Evolutionary conservation across 2,113 vertebrate species (phyloP), one percentile per base, ranked within the genome.

Genomic region (Rhabdomys dilectus): DNA sequence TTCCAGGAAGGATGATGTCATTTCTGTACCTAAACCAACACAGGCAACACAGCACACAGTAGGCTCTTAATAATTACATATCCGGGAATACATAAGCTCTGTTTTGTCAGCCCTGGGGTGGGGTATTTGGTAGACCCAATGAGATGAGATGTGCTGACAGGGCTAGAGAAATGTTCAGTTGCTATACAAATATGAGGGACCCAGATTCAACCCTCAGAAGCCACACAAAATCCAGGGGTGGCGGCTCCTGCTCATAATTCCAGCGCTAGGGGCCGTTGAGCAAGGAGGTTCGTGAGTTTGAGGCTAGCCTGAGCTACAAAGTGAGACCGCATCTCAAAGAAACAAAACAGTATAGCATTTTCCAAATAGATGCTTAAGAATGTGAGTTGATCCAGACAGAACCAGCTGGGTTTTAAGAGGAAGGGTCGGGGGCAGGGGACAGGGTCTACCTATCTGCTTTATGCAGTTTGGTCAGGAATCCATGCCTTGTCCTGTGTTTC

Each of bases 1-100:
- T 9, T 72, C 66, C 21, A 12, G 21, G 45, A 24, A 68, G 62
- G 62, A n/a, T 68, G 73, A 96, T 73, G 29, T 89, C 78, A 45
- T 19, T 6, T 72, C 3, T 24, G 36, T 5, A 13, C 16, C 75
- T 10, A 36, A 21, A n/a, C 39, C 77, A 81, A 78, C 48, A 3
- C 58, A 73, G 36, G 15, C 34, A 42, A 11, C 0, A n/a, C 12
- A 7, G 82, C 17, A 42, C 26, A 15, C 82, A 77, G 31, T 10
- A 6, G 31, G 62, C 0, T 13, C 16, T 58, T 90, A 78, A 34
- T 6, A 68, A 31, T 5, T 9, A 56, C 45, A 70, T 26, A 8
- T 11, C 45, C 58, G 22, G 15, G 1, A 36, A 16, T 2, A 29
- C 34, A 36, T 1, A 0, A 11, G 21, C 51, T 39, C 48, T 42